Evolutionary conservation across 2,113 vertebrate species (phyloP).

Genomic region (Hydropotes inermis): DNA sequence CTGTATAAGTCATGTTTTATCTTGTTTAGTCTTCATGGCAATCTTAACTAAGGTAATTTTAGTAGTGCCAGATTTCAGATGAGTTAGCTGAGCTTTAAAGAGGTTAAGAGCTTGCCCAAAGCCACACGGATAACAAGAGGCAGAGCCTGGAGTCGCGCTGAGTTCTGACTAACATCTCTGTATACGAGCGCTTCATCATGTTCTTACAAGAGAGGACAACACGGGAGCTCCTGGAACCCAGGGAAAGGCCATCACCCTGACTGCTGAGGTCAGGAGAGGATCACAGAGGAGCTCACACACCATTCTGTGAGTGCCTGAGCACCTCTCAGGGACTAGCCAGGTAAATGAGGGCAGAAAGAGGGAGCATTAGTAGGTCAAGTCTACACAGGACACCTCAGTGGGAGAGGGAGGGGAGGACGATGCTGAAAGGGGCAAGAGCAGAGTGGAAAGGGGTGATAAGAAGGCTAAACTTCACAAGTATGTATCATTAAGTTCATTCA

Average conservation of each 20-base stretch:
- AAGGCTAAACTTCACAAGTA: background rate
- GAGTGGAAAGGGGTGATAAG: background rate
- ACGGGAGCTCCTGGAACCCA: background rate
- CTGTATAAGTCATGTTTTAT: background rate
- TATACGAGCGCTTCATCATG: no score
- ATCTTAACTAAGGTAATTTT: background rate
- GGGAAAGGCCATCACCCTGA: background rate
- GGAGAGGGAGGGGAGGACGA: conserved; percentile 5
- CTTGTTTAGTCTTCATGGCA: background rate
- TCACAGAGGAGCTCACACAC: background rate
- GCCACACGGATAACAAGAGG: background rate
- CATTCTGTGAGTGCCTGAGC: background rate
- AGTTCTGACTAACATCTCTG: background rate
- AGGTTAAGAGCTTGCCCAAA: background rate
- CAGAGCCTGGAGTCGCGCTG: background rate
- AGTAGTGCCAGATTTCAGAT: background rate
- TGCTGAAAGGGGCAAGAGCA: background rate
- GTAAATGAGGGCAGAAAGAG: conserved; percentile 32
- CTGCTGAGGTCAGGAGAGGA: background rate
- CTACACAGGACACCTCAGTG: conserved; percentile 63
- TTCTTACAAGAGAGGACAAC: background rate
- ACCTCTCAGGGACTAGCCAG: conserved; percentile 14
- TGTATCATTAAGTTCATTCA: background rate
- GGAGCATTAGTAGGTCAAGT: conserved; percentile 74
- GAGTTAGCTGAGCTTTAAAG: background rate